Evolutionary conservation across 2,797 vertebrate species (phyloP).

Genomic region (Tarsius wallacei): DNA sequence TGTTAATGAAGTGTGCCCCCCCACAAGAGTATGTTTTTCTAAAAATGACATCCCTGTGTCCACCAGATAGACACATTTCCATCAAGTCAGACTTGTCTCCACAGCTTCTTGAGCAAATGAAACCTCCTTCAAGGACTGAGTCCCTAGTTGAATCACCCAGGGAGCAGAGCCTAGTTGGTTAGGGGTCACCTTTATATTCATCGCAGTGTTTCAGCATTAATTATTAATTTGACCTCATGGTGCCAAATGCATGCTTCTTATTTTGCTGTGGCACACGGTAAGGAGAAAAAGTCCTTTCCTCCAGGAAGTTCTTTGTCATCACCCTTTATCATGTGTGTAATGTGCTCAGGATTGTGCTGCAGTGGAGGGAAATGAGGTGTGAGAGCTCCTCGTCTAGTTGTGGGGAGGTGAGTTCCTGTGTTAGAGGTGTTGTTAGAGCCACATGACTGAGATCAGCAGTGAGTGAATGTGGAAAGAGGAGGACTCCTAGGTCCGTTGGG

Average conservation of each 20-base stretch:
- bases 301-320: not conserved
- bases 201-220: not conserved
- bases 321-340: not conserved
- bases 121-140: not conserved
- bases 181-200: not conserved
- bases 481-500: not conserved
- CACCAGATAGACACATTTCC: not conserved
- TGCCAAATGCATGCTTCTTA: not conserved
- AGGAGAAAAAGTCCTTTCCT: not conserved
- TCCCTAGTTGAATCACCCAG: not conserved
- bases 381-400: not conserved
- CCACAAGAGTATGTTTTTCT: not conserved
- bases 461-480: not conserved
- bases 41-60: not conserved
- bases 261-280: not conserved
- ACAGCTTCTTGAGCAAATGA: not conserved
- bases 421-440: not conserved
- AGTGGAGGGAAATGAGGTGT: not conserved
- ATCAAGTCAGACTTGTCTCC: not conserved
- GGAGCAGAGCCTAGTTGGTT: not conserved
- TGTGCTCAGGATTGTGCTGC: not conserved
- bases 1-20: too few relatives aligned
- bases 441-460: not conserved
- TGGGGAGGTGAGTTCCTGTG: not conserved
- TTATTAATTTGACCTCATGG: not conserved